phyloP scores from a whole-genome alignment of 2,888 invertebrate genomes.

The Nematopogon swammerdamellus region DNA sequence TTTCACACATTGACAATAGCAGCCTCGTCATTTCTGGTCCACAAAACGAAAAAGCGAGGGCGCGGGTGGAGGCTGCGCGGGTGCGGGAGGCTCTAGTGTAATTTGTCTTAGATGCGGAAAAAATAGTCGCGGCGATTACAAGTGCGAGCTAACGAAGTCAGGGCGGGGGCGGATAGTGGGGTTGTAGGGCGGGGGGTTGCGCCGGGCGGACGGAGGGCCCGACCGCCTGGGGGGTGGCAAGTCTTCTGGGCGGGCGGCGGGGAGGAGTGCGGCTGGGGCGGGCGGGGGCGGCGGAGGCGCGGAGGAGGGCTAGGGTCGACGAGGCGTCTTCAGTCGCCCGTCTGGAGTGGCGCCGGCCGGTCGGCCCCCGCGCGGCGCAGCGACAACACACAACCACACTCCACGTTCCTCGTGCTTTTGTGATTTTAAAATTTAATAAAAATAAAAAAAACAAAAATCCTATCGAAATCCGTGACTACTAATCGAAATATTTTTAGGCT shows the following conservation, averaged over 20 bases:
- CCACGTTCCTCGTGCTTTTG: slow-evolving; percentile 58
- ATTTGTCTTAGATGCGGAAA: slow-evolving; percentile 55
- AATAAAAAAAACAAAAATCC: slow-evolving; percentile 23
- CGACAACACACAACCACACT: no score
- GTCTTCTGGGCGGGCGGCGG: slow-evolving; percentile 2
- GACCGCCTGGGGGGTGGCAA: slow-evolving; percentile 9
- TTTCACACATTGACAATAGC: no score
- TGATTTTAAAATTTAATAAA: slow-evolving; percentile 49
- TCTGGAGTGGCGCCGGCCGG: slow-evolving; percentile 56
- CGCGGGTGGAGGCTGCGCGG: no score
- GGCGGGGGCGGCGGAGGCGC: slow-evolving; percentile 16
- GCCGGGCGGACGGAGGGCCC: slow-evolving; percentile 22
- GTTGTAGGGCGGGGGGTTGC: no score
- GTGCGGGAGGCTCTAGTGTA: slow-evolving; percentile 54
- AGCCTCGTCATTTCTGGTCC: no score
- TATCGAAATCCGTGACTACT: slow-evolving; percentile 31
- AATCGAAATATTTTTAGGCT: slow-evolving; percentile 50
- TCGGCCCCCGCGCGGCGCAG: slow-evolving; percentile 42
- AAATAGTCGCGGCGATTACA: slow-evolving; percentile 51
- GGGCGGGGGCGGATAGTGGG: no score
- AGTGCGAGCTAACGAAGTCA: slow-evolving; percentile 57
- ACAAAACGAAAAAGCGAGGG: no score
- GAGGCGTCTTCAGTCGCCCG: slow-evolving; percentile 50
- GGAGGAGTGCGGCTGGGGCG: slow-evolving; percentile 1
- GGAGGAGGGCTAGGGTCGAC: slow-evolving; percentile 24